phyloP scores from a whole-genome alignment of 2,797 vertebrate species.

The Gymnothorax javanicus region DNA sequence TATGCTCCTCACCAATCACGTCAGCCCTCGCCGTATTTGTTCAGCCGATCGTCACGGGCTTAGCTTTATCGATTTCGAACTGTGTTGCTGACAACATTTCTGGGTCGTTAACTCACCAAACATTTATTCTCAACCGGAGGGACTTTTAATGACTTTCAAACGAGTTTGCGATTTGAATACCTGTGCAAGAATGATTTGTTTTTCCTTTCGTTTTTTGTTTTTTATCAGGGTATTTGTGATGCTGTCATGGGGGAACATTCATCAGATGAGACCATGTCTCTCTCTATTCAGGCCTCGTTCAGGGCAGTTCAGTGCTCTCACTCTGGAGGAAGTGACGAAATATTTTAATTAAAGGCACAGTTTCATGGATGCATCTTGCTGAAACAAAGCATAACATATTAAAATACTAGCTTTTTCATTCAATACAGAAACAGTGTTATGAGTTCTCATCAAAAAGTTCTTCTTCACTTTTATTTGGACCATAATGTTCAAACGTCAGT shows the following conservation, averaged over 20 bases:
- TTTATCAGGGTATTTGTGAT: neutral
- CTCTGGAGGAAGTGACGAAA: constrained; percentile 11
- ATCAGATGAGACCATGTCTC: neutral
- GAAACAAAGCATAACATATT: neutral
- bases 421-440: neutral
- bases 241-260: constrained; percentile 7
- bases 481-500: no score
- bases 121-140: neutral
- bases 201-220: neutral
- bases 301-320: neutral
- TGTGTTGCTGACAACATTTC: neutral
- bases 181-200: neutral
- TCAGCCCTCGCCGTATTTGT: neutral
- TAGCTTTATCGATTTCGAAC: neutral
- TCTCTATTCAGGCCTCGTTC: neutral
- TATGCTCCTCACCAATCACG: neutral
- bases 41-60: no score
- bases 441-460: neutral
- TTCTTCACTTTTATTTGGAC: no score
- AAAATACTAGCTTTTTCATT: neutral
- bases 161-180: neutral
- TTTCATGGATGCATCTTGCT: neutral
- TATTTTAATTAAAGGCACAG: constrained; percentile 35
- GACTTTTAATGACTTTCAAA: constrained; percentile 10
- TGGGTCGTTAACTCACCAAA: neutral